Base-by-base conservation (phyloP, 2,113 vertebrate species). In the Crypturellus undulatus region DNA sequence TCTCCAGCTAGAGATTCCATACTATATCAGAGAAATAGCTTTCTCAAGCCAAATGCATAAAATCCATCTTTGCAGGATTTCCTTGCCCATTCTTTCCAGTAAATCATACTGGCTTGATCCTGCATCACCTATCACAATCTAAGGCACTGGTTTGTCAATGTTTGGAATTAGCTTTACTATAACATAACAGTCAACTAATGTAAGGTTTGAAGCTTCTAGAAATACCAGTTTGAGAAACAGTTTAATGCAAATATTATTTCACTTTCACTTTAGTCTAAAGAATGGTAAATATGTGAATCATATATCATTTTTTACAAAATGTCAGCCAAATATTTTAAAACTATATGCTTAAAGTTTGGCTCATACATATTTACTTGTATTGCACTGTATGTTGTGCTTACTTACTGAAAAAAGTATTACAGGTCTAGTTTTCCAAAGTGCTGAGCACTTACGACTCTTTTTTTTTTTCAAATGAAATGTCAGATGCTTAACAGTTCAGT, bases 291-390 rank as follows among this genome's bases (percentile, higher is more conserved):
- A 82, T 63, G 26, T 4, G 90, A 58, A 68, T 84, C 0, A 40
- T 52, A 17, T 22, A 56, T 56, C 59, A 80, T 49, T 56, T 77
- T 7, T 64, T 71, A 75, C 42, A 75, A 93, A 86, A 89, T 79
- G 26, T 52, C 43, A 79, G 49, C 43, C 54, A 89, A 79, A 76
- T 24, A 43, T 38, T 89, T 89, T 12, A 73, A 76, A 82, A 22
- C 56, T 13, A 62, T 45, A 36, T 63, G 51, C n/a, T 70, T 89
- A 56, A 93, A 93, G 3, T 69, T 76, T 54, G 14, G 18, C 69
- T 94, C 26, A 93, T 88, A 12, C 38, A 75, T 90, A 84, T 94
- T 91, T 91, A 87, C 91, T 79, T 89, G 18, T 68, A 59, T 25
- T 73, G 49, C 26, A 65, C 19, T 91, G 17, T n/a, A 16, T 69